Evolutionary conservation across 2,888 invertebrate species (phyloP).

Genomic region (Bibio marci): DNA sequence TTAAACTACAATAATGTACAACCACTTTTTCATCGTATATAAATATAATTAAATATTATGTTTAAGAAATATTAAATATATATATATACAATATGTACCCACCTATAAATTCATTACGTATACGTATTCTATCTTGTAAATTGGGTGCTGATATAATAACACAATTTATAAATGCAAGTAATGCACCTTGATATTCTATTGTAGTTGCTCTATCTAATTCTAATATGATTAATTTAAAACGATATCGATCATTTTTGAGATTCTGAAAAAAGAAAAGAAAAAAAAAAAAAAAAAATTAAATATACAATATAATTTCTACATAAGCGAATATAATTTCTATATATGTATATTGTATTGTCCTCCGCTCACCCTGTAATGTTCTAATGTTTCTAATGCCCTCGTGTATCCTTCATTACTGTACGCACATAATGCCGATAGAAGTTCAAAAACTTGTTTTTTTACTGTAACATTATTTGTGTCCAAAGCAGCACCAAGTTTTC

Average conservation of each 20-base stretch:
- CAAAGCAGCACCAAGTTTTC: constrained; percentile 81
- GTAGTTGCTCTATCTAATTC: constrained; percentile 68
- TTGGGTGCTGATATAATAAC: constrained; percentile 81
- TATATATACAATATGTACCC: constrained; percentile 20
- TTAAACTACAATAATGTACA: too few species aligned
- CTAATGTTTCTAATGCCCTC: constrained; percentile 74
- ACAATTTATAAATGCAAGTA: constrained; percentile 90
- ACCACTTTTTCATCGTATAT: too few species aligned
- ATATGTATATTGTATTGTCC: too few species aligned
- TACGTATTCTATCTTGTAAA: constrained; percentile 68
- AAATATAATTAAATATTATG: too few species aligned
- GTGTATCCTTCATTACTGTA: constrained; percentile 83
- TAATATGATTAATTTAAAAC: constrained; percentile 72
- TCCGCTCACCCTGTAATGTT: constrained; percentile 66
- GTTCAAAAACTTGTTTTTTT: constrained; percentile 92
- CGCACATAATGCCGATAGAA: constrained; percentile 84
- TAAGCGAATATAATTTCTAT: too few species aligned
- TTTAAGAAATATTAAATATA: too few species aligned
- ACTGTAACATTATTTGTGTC: constrained; percentile 80
- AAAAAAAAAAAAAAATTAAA: constrained; percentile 1
- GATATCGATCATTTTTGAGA: constrained; percentile 73
- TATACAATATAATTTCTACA: too few species aligned
- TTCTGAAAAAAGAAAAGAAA: constrained; percentile 36
- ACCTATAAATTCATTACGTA: constrained; percentile 94
- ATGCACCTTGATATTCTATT: constrained; percentile 77